Conservation (phyloP, 1,140 invertebrate species). For the Drosophila tani region DNA sequence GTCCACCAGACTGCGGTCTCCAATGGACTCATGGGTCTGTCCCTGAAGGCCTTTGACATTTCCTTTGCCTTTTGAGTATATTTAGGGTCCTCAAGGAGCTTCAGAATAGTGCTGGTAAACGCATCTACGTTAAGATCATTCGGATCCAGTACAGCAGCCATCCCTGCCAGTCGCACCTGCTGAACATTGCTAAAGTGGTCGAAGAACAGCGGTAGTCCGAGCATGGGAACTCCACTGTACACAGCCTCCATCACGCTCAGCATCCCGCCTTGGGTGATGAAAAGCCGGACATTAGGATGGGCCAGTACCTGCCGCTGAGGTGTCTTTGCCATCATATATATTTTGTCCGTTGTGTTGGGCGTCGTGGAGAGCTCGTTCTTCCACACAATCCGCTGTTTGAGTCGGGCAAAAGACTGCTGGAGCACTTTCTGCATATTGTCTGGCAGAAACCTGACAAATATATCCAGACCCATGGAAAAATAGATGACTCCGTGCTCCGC, state of each 20-base stretch:
- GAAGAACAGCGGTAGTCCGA: slow-evolving; percentile 54
- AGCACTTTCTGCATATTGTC: slow-evolving; percentile 78
- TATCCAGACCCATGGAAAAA: slow-evolving; percentile 87
- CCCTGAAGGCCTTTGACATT: slow-evolving; percentile 86
- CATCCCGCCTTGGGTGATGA: slow-evolving; percentile 56
- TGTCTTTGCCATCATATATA: slow-evolving; percentile 86
- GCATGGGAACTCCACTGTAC: slow-evolving; percentile 35
- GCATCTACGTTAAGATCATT: slow-evolving; percentile 17
- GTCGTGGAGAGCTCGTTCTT: slow-evolving; percentile 17
- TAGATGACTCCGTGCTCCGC: slow-evolving; percentile 87
- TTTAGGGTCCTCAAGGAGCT: slow-evolving; percentile 24
- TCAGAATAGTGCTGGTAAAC: slow-evolving; percentile 12
- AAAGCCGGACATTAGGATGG: slow-evolving; percentile 51
- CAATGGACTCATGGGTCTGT: slow-evolving; percentile 86
- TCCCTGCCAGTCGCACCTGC: slow-evolving; percentile 85
- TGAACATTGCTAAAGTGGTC: slow-evolving; percentile 58
- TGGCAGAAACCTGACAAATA: slow-evolving; percentile 85
- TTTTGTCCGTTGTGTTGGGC: slow-evolving; percentile 86
- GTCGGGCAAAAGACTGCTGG: slow-evolving; percentile 20
- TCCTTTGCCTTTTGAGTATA: slow-evolving; percentile 37
- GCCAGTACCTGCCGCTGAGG: slow-evolving; percentile 86
- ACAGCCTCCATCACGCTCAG: slow-evolving; percentile 51
- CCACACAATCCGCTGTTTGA: slow-evolving; percentile 84
- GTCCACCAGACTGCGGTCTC: slow-evolving; percentile 88
- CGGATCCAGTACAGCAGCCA: slow-evolving; percentile 77